Evolutionary conservation across 2,888 invertebrate genomes (phyloP), one percentile per base, ranked within the genome.

Genomic region (Chymomyza procnemis): DNA sequence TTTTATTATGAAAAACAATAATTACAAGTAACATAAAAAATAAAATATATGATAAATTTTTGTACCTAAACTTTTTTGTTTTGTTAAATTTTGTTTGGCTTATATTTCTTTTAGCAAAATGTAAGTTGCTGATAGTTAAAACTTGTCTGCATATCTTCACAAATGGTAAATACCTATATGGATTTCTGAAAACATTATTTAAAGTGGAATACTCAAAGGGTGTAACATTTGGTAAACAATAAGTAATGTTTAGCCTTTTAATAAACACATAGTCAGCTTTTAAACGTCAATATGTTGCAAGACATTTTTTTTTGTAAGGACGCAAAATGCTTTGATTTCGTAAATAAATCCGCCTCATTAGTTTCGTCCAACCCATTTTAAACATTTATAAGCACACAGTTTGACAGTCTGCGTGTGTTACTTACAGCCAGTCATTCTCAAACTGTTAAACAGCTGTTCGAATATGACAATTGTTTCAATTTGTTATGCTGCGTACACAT

Each of bases 21-120:
- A 76, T 71, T 75, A 81, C 67, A 67, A 62, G 67, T 69, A 79
- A 68, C 59, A 68, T 61, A 50, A 19, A 74, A 71, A 71, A 68
- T 63, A 68, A 72, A 83, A 78, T 79, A 86, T 80, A 85, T 85
- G 85, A 71, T 41, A 82, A 85, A 87, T 85, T 83, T 83, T 67
- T 83, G 85, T 83, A 83, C 83, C 80, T 83, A 76, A 76, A 61
- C 16, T 14, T 16, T 26, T 26, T 26, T 26, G 26, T 41, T 41
- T 41, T 41, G 34, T 30, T 3, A 3, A 6, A 34, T 6, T 30
- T 30, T 30, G 30, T 12, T n/a, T n/a, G n/a, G n/a, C n/a, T n/a
- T 41, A 41, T 5, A 2, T 41, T 12, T 41, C 12, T 26, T 26
- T 26, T 26, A 26, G 26, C 26, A 6, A 26, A 26, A 8, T 5